These are phyloP conservation scores for Cossypha dichroa DNA, from an alignment of 2,797 vertebrate genomes.

Conservation along the genomic window DNA sequence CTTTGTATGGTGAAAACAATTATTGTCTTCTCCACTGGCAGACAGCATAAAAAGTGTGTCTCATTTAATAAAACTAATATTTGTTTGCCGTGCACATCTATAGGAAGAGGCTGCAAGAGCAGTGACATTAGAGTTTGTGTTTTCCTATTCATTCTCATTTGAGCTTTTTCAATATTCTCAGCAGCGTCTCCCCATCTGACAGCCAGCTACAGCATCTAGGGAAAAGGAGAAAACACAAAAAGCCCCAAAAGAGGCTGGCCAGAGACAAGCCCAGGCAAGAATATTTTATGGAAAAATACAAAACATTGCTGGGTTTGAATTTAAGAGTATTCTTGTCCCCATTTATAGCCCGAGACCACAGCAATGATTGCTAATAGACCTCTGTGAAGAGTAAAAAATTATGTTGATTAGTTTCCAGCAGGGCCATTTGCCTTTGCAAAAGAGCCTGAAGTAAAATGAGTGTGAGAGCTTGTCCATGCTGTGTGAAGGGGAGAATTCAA, in stretches of 20 bases:
- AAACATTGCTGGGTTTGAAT: constrained; percentile 4
- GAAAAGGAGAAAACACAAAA: background rate
- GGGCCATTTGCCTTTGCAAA: constrained; percentile 62
- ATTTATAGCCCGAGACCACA: constrained; percentile 11
- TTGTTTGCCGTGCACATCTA: background rate
- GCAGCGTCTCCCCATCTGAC: background rate
- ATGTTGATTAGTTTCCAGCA: constrained; percentile 73
- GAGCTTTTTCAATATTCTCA: background rate
- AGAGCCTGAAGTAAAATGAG: constrained; percentile 48
- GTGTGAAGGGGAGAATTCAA: constrained; percentile 59
- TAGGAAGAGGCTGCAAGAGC: background rate
- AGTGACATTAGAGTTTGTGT: background rate
- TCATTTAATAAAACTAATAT: constrained; percentile 1
- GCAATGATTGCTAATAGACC: constrained; percentile 64
- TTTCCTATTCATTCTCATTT: background rate
- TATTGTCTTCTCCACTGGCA: background rate
- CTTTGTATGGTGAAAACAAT: background rate
- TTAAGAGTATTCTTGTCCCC: background rate
- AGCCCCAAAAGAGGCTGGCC: background rate
- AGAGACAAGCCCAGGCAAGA: background rate
- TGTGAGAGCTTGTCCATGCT: constrained; percentile 43
- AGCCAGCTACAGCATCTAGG: background rate
- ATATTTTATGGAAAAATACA: background rate
- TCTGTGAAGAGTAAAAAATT: constrained; percentile 67
- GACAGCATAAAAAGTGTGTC: background rate